Conservation (phyloP, 2,797 vertebrate genomes). For the Adelosebastes latens region DNA sequence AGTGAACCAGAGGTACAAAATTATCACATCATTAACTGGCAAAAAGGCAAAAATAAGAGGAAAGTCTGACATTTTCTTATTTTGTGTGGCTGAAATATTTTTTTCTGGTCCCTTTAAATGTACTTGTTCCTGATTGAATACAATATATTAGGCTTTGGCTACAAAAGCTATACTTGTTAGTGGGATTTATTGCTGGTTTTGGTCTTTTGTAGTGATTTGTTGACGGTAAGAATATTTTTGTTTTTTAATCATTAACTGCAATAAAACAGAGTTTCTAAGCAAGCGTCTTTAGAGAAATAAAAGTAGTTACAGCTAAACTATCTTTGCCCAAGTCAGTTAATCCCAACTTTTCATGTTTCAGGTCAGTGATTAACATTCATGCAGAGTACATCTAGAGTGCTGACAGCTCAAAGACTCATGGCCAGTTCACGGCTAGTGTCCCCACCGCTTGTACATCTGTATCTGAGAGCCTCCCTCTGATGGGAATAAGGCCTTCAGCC, state of each 20-base stretch:
- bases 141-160: background rate
- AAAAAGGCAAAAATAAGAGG: background rate
- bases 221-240: background rate
- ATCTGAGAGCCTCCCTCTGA: conserved; percentile 23
- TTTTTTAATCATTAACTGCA: background rate
- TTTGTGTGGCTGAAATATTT: background rate
- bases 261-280: background rate
- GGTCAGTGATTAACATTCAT: conserved; percentile 30
- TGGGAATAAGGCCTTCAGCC: conserved; percentile 33
- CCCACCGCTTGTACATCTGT: conserved; percentile 25
- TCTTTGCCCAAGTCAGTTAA: background rate
- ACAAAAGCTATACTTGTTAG: background rate
- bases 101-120: background rate
- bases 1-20: background rate
- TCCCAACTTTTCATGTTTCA: conserved; percentile 5
- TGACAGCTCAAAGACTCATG: conserved; percentile 34
- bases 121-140: background rate
- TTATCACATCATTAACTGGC: background rate
- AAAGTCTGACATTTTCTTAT: background rate
- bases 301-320: background rate
- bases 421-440: conserved; percentile 10
- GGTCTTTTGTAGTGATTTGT: background rate
- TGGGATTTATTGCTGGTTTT: background rate
- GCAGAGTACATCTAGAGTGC: background rate
- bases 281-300: background rate